Base-by-base conservation (phyloP, 1,140 invertebrate species). In the Pseudomyrmex concolor region DNA sequence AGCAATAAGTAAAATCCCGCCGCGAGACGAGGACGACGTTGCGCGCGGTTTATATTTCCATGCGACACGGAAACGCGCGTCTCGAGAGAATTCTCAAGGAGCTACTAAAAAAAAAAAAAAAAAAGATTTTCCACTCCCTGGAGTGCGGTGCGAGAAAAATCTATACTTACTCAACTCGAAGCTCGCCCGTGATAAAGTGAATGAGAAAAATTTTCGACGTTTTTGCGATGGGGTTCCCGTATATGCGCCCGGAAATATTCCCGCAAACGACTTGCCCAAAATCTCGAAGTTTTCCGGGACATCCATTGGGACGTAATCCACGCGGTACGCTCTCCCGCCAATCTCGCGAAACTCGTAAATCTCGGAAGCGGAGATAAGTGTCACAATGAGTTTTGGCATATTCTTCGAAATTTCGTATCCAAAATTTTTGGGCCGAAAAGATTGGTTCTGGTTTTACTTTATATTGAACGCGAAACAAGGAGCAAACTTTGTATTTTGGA, bases 1-100 rank as follows among this genome's bases (percentile, higher is more conserved):
- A 77, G 89, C 87, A 91, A 90, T 91, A 87, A 90, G 87, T 88
- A 87, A 34, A 83, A 89, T 60, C 55, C 59, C 50, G 83, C 66
- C 55, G 43, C 59, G 15, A 80, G 15, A 80, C 5, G 34, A 34
- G 34, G 12, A 10, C 17, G 62, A n/a, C n/a, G n/a, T n/a, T 60
- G 54, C 19, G 63, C 13, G 60, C 12, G 55, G 34, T 34, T 34
- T 51, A n/a, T 50, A 70, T 51, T 67, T 68, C 50, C 51, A 45
- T 9, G 50, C 22, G 63, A 80, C 45, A 48, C 34, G 34, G 74
- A 71, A 70, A 63, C n/a, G 80, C 62, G 54, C 73, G 50, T 25
- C 19, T 25, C 19, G 63, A 19, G 9, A n/a, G 22, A 55, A 72
- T 50, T 68, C 34, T 15, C 59, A n/a, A 25, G 12, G 15, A 76